Conservation (phyloP, 2,888 invertebrate genomes). For the Melanostoma mellinum region DNA sequence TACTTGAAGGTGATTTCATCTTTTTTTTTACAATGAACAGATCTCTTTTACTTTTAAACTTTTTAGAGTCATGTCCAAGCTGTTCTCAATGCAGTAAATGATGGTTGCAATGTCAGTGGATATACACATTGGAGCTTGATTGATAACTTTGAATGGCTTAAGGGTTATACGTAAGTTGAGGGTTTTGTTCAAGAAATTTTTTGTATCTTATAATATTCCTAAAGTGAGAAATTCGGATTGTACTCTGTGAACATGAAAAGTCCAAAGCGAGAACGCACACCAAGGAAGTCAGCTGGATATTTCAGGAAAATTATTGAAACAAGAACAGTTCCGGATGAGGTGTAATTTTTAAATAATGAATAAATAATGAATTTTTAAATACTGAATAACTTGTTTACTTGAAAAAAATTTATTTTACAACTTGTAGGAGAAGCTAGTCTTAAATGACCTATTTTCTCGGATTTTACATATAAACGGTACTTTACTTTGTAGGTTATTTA, state of each 20-base stretch:
- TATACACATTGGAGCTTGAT: constrained; percentile 78
- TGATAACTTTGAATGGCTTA: constrained; percentile 78
- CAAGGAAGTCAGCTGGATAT: constrained; percentile 85
- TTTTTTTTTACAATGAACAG: too few species aligned
- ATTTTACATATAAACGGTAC: too few species aligned
- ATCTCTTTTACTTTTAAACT: constrained; percentile 75
- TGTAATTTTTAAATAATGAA: neutral
- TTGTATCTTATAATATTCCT: constrained; percentile 24
- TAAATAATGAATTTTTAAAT: neutral
- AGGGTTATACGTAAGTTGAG: constrained; percentile 76
- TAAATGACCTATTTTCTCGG: too few species aligned
- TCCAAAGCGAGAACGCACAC: constrained; percentile 84
- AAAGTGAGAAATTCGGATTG: constrained; percentile 86
- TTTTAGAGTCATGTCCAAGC: constrained; percentile 76
- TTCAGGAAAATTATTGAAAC: constrained; percentile 83
- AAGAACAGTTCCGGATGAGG: constrained; percentile 45
- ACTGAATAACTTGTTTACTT: too few species aligned
- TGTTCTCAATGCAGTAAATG: constrained; percentile 75
- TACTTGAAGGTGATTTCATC: constrained; percentile 74
- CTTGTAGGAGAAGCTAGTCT: too few species aligned
- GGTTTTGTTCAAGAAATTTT: neutral
- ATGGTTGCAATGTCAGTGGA: constrained; percentile 76
- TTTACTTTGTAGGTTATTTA: too few species aligned
- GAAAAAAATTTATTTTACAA: too few species aligned
- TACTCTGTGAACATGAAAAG: constrained; percentile 86